phyloP scores from a whole-genome alignment of 30 jellyfish, hydroid and myxozoan species.

The Aurelia sp. region DNA sequence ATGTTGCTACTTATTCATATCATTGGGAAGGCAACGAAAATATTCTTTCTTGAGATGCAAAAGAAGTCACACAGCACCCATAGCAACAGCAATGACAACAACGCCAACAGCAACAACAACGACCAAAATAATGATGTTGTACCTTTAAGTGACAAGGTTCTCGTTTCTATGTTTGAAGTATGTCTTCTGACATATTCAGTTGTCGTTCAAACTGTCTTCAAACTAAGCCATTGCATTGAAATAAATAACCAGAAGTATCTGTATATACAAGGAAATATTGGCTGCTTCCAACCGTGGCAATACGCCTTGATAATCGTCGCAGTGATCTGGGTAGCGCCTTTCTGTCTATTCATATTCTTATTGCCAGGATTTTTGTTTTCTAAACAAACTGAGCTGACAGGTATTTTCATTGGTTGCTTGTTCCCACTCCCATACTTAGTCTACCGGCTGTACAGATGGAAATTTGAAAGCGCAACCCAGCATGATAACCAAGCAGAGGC shows the following conservation, averaged over 20 bases:
- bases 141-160: constrained; percentile 13
- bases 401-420: constrained; percentile 26
- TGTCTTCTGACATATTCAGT: constrained; percentile 28
- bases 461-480: neutral
- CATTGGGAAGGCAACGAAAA: too few relatives aligned
- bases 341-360: constrained; percentile 5
- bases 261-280: constrained; percentile 34
- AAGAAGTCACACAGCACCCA: too few relatives aligned
- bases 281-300: constrained; percentile 67
- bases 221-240: constrained; percentile 26
- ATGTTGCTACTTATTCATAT: too few relatives aligned
- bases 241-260: constrained; percentile 26
- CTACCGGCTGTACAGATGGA: neutral
- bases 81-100: too few relatives aligned
- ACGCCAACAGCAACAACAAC: too few relatives aligned
- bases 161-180: constrained; percentile 21
- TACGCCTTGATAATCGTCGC: constrained; percentile 8
- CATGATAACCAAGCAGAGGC: neutral
- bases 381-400: neutral
- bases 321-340: constrained; percentile 48
- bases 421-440: constrained; percentile 29
- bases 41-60: too few relatives aligned
- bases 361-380: constrained; percentile 3
- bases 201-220: constrained; percentile 8
- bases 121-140: too few relatives aligned